These are phyloP conservation scores for Trissolcus brochymenae DNA, from an alignment of 2,888 invertebrate genomes.

Conservation along the genomic window DNA sequence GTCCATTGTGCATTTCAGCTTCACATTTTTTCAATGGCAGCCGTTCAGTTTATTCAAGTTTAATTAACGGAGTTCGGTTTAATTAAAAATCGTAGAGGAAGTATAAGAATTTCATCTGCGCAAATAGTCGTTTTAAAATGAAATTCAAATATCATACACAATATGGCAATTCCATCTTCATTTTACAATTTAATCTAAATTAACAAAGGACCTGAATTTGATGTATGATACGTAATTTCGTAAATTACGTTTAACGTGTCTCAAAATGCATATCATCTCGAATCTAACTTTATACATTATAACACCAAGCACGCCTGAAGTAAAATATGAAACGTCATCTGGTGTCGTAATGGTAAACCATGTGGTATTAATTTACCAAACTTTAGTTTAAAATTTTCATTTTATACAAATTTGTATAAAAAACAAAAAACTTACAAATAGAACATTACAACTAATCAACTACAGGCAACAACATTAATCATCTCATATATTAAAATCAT, in stretches of 20 bases:
- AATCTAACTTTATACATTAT: slow-evolving; percentile 2
- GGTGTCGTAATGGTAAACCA: slow-evolving; percentile 4
- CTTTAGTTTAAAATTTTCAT: slow-evolving; percentile 2
- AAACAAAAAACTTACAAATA: too few relatives aligned
- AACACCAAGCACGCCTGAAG: slow-evolving; percentile 5
- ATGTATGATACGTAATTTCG: neutral
- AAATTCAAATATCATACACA: slow-evolving; percentile 11
- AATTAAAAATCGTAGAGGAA: slow-evolving; percentile 16
- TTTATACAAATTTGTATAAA: too few relatives aligned
- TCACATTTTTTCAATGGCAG: neutral
- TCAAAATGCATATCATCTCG: neutral
- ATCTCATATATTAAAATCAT: too few relatives aligned
- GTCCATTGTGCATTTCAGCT: neutral
- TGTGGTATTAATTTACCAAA: neutral
- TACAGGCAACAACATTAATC: too few relatives aligned
- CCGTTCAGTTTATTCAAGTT: slow-evolving; percentile 12
- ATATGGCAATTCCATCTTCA: slow-evolving; percentile 12
- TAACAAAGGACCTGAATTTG: neutral
- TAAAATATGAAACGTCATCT: slow-evolving; percentile 14
- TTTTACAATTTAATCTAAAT: neutral
- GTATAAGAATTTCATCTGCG: slow-evolving; percentile 8
- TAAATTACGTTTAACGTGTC: neutral
- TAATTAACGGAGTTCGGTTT: slow-evolving; percentile 15
- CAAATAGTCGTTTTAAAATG: neutral
- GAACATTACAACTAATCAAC: too few relatives aligned